Conservation (phyloP, 35 echinoderm and acorn worm species). For the Diadema setosum region DNA sequence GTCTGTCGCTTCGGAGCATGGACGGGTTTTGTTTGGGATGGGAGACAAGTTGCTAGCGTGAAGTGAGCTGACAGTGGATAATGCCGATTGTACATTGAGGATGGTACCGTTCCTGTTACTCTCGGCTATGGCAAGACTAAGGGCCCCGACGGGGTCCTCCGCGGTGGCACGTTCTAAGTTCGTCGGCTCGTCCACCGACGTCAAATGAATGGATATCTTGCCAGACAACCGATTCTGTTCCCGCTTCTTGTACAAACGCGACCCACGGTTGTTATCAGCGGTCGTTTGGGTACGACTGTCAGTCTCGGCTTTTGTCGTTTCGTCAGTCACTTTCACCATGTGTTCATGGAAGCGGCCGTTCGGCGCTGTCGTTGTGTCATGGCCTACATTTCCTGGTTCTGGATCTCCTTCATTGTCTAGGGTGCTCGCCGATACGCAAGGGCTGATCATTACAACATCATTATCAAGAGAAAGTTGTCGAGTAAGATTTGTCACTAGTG, state of each 20-base stretch:
- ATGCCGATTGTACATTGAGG: neutral
- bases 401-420: neutral
- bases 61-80: neutral
- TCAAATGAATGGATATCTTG: neutral
- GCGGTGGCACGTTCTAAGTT: too few species aligned
- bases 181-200: neutral
- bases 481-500: neutral
- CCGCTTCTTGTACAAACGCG: neutral
- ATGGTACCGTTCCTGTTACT: neutral
- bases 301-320: neutral
- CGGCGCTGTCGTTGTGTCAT: neutral
- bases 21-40: neutral
- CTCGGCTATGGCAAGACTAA: neutral
- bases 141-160: neutral
- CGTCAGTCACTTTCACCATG: neutral
- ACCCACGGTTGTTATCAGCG: neutral
- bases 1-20: neutral
- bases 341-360: neutral
- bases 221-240: neutral
- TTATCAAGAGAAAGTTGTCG: neutral
- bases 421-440: neutral
- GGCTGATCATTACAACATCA: neutral
- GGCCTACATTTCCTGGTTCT: neutral
- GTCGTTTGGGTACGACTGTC: neutral
- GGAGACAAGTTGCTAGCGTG: neutral